Conservation (phyloP, 2,797 vertebrate species). For the Limnodromus scolopaceus region DNA sequence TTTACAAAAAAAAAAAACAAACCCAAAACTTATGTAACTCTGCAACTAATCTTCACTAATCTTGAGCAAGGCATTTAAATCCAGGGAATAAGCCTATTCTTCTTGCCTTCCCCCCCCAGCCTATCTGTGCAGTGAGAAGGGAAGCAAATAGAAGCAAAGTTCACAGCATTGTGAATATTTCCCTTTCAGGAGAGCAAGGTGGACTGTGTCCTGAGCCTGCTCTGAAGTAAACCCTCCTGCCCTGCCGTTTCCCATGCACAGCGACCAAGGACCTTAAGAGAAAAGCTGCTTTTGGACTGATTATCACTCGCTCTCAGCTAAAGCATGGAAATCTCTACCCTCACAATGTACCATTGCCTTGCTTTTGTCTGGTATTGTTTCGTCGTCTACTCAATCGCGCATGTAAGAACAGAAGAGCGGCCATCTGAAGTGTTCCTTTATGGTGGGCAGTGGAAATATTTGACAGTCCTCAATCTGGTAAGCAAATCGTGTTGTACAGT, state of each 20-base stretch:
- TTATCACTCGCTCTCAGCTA: background rate
- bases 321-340: constrained; percentile 74
- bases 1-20: background rate
- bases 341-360: constrained; percentile 78
- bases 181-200: background rate
- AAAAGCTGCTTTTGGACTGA: background rate
- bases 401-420: constrained; percentile 55
- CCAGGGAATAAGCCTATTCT: constrained; percentile 35
- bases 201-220: rapidly evolving
- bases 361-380: constrained; percentile 86
- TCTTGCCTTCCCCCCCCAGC: background rate
- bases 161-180: background rate
- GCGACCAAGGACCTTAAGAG: background rate
- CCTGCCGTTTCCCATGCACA: background rate
- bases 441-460: constrained; percentile 90
- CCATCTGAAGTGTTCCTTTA: constrained; percentile 81
- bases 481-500: constrained; percentile 43
- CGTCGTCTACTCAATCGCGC: constrained; percentile 60
- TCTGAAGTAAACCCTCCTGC: background rate
- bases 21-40: constrained; percentile 34
- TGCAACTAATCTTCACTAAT: constrained; percentile 66
- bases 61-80: constrained; percentile 58
- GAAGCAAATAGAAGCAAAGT: constrained; percentile 5
- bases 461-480: constrained; percentile 93
- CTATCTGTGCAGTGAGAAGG: background rate